Percentiles rank a stretch among this genome's conserved stretches.
Conservation (phyloP, 2,797 vertebrate genomes). For the Myotis vivesi region DNA sequence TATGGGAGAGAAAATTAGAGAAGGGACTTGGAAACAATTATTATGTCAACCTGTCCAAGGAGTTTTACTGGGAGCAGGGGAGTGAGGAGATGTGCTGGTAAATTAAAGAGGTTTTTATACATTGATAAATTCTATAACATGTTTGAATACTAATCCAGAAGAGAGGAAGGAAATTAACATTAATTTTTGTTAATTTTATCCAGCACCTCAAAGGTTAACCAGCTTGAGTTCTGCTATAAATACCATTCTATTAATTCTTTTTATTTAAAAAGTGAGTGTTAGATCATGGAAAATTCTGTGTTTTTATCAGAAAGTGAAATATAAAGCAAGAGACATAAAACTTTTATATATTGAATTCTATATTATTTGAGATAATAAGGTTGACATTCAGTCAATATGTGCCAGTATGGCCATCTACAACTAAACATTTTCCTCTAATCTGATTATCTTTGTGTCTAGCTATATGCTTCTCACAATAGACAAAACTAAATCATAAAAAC, state of each 20-base stretch:
- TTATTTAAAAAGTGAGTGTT: background rate
- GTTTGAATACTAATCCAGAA: background rate
- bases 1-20: background rate
- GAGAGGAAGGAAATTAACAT: background rate
- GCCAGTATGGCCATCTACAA: too few species aligned
- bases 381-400: background rate
- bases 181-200: background rate
- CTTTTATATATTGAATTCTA: background rate
- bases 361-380: background rate
- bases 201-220: background rate
- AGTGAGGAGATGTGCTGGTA: background rate
- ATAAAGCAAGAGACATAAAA: background rate
- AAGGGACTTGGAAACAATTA: background rate
- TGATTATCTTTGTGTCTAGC: background rate
- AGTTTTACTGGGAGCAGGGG: background rate
- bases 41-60: background rate
- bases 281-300: background rate
- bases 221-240: background rate
- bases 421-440: background rate
- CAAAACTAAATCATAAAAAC: background rate
- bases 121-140: background rate
- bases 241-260: background rate
- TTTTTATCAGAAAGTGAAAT: conserved; percentile 22
- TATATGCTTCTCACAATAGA: background rate
- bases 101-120: background rate